Evolutionary conservation across 2,888 invertebrate genomes (phyloP).

Genomic region (Agelastica alni): DNA sequence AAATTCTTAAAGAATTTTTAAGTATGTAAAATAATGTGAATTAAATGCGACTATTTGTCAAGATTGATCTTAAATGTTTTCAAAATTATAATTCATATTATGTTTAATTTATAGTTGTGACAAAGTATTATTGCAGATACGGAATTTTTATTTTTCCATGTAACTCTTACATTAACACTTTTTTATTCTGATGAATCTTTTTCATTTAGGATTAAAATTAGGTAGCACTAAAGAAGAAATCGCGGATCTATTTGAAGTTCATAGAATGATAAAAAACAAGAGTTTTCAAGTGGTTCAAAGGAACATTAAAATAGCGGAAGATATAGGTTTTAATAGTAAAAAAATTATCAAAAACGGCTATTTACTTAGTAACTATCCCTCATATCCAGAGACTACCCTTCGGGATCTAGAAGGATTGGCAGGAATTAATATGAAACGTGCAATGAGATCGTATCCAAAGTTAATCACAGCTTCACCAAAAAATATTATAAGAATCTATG

Average conservation of each 20-base stretch:
- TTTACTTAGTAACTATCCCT: slow-evolving; percentile 63
- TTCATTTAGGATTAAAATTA: slow-evolving; percentile 55
- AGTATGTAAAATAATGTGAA: slow-evolving; percentile 39
- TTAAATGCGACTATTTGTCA: background rate
- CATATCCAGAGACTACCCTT: slow-evolving; percentile 63
- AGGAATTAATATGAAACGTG: slow-evolving; percentile 62
- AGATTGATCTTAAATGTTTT: no score
- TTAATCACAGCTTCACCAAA: slow-evolving; percentile 65
- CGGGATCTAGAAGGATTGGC: slow-evolving; percentile 60
- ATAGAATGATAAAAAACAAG: slow-evolving; percentile 53
- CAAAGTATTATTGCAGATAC: no score
- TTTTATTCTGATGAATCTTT: no score
- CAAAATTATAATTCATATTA: no score
- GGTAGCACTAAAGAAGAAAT: slow-evolving; percentile 51
- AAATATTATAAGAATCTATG: slow-evolving; percentile 61
- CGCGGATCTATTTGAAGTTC: slow-evolving; percentile 51
- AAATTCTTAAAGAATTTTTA: slow-evolving; percentile 45
- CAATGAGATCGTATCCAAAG: slow-evolving; percentile 64
- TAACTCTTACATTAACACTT: no score
- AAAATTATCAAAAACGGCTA: slow-evolving; percentile 65
- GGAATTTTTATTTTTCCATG: no score
- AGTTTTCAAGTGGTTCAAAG: slow-evolving; percentile 60
- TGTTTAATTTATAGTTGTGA: no score
- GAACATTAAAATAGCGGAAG: slow-evolving; percentile 61
- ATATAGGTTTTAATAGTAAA: slow-evolving; percentile 61